Conservation (phyloP, 2,888 invertebrate genomes). For the Cheilosia grossa region DNA sequence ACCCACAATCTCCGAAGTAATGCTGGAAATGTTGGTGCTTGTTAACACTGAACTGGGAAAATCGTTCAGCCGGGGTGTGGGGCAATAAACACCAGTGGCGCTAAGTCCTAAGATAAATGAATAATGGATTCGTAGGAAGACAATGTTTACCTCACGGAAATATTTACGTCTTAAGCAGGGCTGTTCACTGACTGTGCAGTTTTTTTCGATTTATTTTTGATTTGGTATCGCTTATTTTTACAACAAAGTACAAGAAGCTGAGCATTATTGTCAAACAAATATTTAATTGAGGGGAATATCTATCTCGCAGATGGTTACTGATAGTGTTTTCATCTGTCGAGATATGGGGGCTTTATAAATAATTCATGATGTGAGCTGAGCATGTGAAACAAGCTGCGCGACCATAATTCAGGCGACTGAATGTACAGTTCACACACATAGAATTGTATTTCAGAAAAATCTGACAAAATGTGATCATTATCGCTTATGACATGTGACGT, state of each 20-base stretch:
- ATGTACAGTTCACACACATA: constrained; percentile 40
- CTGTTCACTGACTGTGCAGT: constrained; percentile 25
- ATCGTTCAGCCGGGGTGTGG: neutral
- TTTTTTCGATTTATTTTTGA: constrained; percentile 2
- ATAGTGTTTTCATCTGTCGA: constrained; percentile 59
- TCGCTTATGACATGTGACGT: too few species aligned
- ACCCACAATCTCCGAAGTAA: constrained; percentile 30
- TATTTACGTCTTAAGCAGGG: constrained; percentile 43
- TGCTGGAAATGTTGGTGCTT: constrained; percentile 21
- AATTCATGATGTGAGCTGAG: constrained; percentile 26
- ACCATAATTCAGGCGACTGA: constrained; percentile 2
- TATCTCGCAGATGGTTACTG: constrained; percentile 48
- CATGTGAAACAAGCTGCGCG: neutral
- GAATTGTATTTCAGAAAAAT: constrained; percentile 12
- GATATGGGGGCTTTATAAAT: constrained; percentile 43
- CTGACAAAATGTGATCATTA: too few species aligned
- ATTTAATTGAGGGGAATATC: constrained; percentile 38
- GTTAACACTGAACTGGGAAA: constrained; percentile 1
- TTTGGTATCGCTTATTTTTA: neutral
- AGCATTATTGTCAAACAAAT: constrained; percentile 58
- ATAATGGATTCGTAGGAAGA: constrained; percentile 36
- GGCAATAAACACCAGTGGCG: constrained; percentile 21
- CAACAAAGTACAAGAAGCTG: constrained; percentile 48
- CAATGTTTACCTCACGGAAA: constrained; percentile 32
- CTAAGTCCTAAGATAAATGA: constrained; percentile 20